Base-by-base conservation (phyloP, 2,113 vertebrate species). In the Psittacus erithacus region DNA sequence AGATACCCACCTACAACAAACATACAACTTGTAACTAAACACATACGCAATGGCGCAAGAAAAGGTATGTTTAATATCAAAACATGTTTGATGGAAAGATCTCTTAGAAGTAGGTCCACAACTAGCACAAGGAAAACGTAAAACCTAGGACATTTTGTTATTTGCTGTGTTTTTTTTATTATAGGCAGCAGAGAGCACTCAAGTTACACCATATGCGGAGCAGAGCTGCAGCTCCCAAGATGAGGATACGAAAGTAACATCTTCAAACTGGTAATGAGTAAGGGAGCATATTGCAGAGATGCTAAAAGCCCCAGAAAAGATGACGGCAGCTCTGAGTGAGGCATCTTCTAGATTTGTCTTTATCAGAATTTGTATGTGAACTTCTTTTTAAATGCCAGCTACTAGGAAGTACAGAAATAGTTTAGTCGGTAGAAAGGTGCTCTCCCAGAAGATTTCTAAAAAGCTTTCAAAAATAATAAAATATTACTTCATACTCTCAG, bases 111-210 rank as follows among this genome's bases (percentile, higher is more conserved):
- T 14, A 75, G 1, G 2, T 52, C n/a, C 46, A 41, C 39, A 57
- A 70, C 10, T 44, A 84, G 39, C 14, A 18, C 2, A 86, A 35
- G 10, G 6, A 78, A 89, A 86, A 86, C 0, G 1, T 22, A 69
- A 92, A 83, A 78, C 10, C 6, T 50, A 59, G 27, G n/a, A 88
- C 79, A 92, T 95, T 87, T 91, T 94, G 67, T 55, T 38, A 39
- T 63, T 88, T 86, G 29, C 41, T n/a, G 35, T 38, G 43, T 39
- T 71, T 82, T 92, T 92, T 76, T 71, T 57, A 49, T 7, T 57
- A 18, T 5, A 79, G 47, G 41, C 96, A 96, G 92, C 53, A 96
- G 96, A 96, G 96, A 96, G 96, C 92, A 90, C 74, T 35, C 93
- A 82, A 79, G 92, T 64, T 17, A 91, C 92, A 83, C 35, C 3